These are phyloP conservation scores for Sebastes miniatus DNA, from an alignment of 2,797 vertebrate genomes.

Conservation along the genomic window DNA sequence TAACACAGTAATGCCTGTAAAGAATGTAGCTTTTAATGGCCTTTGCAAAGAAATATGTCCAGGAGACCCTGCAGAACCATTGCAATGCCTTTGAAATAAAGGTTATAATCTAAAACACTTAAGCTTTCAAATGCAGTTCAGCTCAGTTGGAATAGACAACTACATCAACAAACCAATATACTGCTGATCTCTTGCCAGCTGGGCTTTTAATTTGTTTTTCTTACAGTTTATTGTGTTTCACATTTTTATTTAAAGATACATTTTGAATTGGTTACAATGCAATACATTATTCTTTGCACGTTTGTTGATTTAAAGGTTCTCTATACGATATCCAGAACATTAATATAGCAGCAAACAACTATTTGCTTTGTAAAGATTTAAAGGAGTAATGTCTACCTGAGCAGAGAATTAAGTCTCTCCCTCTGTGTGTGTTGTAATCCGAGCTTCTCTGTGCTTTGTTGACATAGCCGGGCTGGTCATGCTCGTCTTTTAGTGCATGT, in stretches of 20 bases:
- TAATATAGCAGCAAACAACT: too few relatives aligned
- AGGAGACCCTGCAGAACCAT: not conserved
- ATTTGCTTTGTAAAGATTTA: too few relatives aligned
- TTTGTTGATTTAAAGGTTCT: not conserved
- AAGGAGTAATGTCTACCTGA: too few relatives aligned
- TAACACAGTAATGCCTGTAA: not conserved
- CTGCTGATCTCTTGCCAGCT: not conserved
- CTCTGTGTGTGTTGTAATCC: too few relatives aligned
- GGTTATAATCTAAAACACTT: not conserved
- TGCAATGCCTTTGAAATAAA: not conserved
- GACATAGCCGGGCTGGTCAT: too few relatives aligned
- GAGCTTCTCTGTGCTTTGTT: too few relatives aligned
- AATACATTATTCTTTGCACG: not conserved
- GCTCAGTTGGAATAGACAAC: not conserved
- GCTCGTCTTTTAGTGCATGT: too few relatives aligned
- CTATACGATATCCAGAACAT: too few relatives aligned
- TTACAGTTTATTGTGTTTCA: not conserved
- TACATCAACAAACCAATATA: not conserved
- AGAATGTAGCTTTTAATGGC: not conserved
- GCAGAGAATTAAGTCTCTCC: too few relatives aligned
- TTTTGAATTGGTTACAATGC: not conserved
- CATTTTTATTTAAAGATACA: not conserved
- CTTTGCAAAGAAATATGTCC: not conserved
- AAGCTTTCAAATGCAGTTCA: not conserved
- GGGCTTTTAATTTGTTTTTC: not conserved